Evolutionary conservation across 2,797 vertebrate species (phyloP), one percentile per base, ranked within the genome.

Genomic region (Borostomias antarcticus): DNA sequence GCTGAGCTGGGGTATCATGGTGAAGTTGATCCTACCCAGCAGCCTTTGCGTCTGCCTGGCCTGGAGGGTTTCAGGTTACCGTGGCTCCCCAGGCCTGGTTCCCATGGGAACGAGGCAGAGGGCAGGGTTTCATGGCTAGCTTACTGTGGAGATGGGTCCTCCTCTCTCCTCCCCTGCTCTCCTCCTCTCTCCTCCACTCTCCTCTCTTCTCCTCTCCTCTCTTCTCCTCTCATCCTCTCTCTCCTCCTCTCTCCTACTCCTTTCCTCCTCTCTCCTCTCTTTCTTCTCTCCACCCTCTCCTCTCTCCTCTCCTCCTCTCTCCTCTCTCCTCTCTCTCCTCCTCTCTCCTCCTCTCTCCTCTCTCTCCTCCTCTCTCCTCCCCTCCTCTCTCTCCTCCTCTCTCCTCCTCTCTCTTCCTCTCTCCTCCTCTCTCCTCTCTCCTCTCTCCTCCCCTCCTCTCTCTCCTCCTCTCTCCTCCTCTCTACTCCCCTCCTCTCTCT

Each of bases 31-130:
- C 70, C 28, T 10, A 43, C 19, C 56, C 68, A 52, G 75, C 69
- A 51, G 76, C 74, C 47, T 40, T 30, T 26, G 50, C 50, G 15
- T 5, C 17, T 4, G 50, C 50, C 50, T 52, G 50, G 50, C 50
- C 50, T 26, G 25, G 50, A 9, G 54, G 10, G 77, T 62, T 58
- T 89, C 80, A 0, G 65, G 78, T 89, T 88, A 80, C 88, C 28
- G 0, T 6, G 59, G 66, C 70, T 71, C 64, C 69, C 30, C 15
- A 35, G 69, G 28, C 26, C 48, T 19, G 50, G 72, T 86, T 60
- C 78, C 83, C 79, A 83, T 81, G 76, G 86, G 66, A 69, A 87
- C 52, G 4, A 58, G 26, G 15, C 6, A 28, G 30, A 19, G 21
- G 51, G 2, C 15, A 21, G 48, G 26, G 2, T 54, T 32, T 58